A percentile compares a stretch with the other conserved stretches of the same genome.
phyloP scores from a whole-genome alignment of 2,888 invertebrate genomes.

The Leptura quadrifasciata region DNA sequence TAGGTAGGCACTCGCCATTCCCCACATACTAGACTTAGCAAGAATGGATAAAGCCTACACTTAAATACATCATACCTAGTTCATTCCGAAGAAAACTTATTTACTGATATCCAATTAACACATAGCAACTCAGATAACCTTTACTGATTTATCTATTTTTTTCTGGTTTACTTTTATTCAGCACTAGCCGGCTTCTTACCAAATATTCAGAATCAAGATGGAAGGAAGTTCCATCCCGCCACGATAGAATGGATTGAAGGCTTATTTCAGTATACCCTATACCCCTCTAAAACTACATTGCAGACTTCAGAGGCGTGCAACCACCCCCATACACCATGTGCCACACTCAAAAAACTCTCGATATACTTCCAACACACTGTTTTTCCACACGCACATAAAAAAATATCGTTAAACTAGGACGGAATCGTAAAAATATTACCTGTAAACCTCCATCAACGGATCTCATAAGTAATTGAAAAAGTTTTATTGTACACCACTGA shows the following conservation, averaged over 20 bases:
- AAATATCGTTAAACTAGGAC: conserved; percentile 4
- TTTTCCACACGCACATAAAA: conserved; percentile 2
- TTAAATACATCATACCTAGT: conserved; percentile 80
- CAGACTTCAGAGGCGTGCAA: conserved; percentile 75
- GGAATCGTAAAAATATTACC: conserved; percentile 44
- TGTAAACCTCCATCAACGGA: conserved; percentile 34
- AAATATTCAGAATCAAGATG: conserved; percentile 86
- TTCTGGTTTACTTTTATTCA: conserved; percentile 73
- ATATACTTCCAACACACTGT: background rate
- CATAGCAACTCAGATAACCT: conserved; percentile 64
- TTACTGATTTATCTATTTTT: conserved; percentile 59
- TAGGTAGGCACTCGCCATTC: conserved; percentile 82
- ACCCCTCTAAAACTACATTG: conserved; percentile 77
- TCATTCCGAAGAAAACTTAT: conserved; percentile 82
- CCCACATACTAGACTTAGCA: conserved; percentile 73
- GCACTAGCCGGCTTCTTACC: conserved; percentile 83
- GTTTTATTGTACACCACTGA: conserved; percentile 52
- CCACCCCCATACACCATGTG: conserved; percentile 49
- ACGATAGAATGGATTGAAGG: conserved; percentile 75
- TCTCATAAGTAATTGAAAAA: conserved; percentile 31
- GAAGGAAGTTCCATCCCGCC: conserved; percentile 83
- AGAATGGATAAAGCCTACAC: conserved; percentile 71
- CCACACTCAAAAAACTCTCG: conserved; percentile 28
- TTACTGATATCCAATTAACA: conserved; percentile 72
- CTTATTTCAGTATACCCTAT: conserved; percentile 73